Conservation (phyloP, 2,888 invertebrate species). For the Artemia sp. region DNA sequence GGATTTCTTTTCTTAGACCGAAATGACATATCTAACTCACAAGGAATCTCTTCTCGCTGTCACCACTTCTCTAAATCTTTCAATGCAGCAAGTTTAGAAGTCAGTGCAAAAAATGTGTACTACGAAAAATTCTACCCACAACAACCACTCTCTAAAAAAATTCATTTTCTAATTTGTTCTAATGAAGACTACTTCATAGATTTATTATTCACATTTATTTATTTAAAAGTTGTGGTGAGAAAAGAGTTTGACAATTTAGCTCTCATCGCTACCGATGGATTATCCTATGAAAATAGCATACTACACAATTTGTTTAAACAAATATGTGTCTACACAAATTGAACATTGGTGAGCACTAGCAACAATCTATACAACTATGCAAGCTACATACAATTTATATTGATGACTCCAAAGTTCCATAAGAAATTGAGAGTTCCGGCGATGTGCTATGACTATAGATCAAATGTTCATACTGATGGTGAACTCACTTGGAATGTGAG, state of each 20-base stretch:
- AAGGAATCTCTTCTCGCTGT: not conserved
- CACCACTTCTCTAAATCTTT: not conserved
- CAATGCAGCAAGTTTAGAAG: not conserved
- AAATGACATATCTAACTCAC: not conserved
- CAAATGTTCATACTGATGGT: not conserved
- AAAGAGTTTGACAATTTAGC: not conserved
- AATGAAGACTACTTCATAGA: constrained; percentile 11
- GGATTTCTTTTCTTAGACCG: not conserved
- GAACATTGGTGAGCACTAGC: no score
- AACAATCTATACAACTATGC: no score
- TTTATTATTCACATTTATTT: not conserved
- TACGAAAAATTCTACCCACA: not conserved
- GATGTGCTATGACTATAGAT: not conserved
- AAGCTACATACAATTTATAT: no score
- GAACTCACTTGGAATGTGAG: not conserved
- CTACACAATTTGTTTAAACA: no score
- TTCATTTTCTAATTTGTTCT: not conserved
- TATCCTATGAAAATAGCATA: no score
- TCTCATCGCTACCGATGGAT: no score
- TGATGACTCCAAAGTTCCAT: not conserved
- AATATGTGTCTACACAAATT: no score
- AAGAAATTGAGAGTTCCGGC: not conserved
- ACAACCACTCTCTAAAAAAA: not conserved
- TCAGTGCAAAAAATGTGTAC: not conserved
- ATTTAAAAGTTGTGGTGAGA: not conserved